Conservation (phyloP, 2,888 invertebrate genomes). For the Cataglyphis cursor region DNA sequence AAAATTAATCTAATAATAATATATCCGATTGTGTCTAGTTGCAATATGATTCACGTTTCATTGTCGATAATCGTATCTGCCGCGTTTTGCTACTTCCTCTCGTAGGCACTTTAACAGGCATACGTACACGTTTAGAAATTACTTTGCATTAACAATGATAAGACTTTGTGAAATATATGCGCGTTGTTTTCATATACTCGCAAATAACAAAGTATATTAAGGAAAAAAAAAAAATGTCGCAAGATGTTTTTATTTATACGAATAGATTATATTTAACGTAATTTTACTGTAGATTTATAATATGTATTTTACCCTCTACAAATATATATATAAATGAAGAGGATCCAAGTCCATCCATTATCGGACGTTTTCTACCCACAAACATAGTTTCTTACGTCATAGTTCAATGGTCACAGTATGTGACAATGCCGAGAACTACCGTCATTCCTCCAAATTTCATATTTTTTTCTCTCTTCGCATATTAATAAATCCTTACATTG, state of each 20-base stretch:
- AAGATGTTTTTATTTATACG: not conserved
- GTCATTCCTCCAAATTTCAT: not conserved
- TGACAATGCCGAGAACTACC: slow-evolving; percentile 54
- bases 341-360: slow-evolving; percentile 74
- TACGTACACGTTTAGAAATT: not conserved
- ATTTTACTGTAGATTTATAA: not conserved
- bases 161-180: not conserved
- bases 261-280: not conserved
- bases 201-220: not conserved
- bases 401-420: slow-evolving; percentile 65
- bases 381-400: slow-evolving; percentile 55
- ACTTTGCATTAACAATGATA: not conserved
- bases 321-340: not conserved
- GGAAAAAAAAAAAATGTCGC: not conserved
- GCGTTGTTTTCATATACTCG: not conserved
- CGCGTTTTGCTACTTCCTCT: not conserved
- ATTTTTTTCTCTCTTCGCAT: not conserved
- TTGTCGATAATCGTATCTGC: slow-evolving; percentile 29
- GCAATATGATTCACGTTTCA: slow-evolving; percentile 45
- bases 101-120: not conserved
- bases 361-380: slow-evolving; percentile 65
- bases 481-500: not conserved
- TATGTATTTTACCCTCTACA: not conserved
- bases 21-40: slow-evolving; percentile 26
- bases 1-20: slow-evolving; percentile 56